phyloP scores from a whole-genome alignment of 2,113 vertebrate genomes.

The Rhodinocichla rosea region DNA sequence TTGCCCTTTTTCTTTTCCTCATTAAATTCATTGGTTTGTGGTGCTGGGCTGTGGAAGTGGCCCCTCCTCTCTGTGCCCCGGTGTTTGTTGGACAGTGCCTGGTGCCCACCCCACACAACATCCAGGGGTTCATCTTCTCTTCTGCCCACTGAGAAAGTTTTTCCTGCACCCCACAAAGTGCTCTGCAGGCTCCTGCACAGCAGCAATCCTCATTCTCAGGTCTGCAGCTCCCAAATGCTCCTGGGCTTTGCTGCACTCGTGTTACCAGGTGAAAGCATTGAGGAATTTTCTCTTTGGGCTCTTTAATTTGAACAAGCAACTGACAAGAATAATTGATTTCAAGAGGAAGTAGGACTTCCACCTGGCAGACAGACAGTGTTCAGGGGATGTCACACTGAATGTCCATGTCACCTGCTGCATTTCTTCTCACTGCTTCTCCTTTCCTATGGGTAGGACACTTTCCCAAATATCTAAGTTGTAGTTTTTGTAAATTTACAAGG shows the following conservation, averaged over 20 bases:
- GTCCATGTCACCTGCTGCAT: background rate
- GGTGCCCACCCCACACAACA: background rate
- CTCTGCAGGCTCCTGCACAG: background rate
- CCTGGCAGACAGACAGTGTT: background rate
- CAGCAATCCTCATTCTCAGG: background rate
- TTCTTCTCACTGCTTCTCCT: background rate
- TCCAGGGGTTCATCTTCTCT: background rate
- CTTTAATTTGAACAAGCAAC: background rate
- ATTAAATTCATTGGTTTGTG: background rate
- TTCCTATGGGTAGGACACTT: background rate
- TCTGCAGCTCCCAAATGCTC: background rate
- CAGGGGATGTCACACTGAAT: background rate
- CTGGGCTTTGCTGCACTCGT: background rate
- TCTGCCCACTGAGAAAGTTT: background rate
- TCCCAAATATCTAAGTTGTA: background rate
- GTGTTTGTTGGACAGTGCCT: background rate
- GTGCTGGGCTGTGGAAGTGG: background rate
- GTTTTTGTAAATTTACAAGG: background rate
- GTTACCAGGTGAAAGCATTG: background rate
- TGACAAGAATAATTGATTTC: background rate
- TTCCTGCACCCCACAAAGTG: background rate
- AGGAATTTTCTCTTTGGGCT: background rate
- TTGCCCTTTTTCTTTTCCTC: background rate
- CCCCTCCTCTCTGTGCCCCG: background rate
- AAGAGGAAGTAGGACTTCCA: background rate